Evolutionary conservation across 2,888 invertebrate species (phyloP).

Genomic region (Lampropteryx suffumata): DNA sequence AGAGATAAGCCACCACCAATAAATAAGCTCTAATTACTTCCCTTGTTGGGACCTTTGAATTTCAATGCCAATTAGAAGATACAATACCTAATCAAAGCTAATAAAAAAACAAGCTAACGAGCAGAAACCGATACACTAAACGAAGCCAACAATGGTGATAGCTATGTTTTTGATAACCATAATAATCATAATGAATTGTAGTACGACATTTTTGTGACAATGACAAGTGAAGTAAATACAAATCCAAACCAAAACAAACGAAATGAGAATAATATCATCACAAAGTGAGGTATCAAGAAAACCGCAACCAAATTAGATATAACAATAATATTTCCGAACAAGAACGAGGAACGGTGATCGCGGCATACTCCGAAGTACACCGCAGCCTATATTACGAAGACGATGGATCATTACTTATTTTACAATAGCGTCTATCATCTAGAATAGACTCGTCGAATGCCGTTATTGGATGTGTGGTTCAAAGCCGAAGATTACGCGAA

Average conservation of each 20-base stretch:
- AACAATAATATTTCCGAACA: conserved; percentile 33
- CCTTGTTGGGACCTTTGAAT: conserved; percentile 57
- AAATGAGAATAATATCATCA: conserved; percentile 6
- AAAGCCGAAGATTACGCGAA: conserved; percentile 29
- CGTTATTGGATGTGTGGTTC: conserved; percentile 49
- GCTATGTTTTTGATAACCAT: neutral
- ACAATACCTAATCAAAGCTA: conserved; percentile 45
- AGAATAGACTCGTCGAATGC: conserved; percentile 59
- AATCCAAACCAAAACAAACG: neutral
- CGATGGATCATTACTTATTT: conserved; percentile 53
- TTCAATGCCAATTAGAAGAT: conserved; percentile 54
- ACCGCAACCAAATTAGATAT: conserved; percentile 30
- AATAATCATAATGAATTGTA: neutral
- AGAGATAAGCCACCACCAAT: conserved; percentile 71
- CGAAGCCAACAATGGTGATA: neutral
- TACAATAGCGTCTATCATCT: conserved; percentile 65
- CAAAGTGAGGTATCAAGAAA: conserved; percentile 14
- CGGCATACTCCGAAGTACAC: conserved; percentile 37
- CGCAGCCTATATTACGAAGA: conserved; percentile 42
- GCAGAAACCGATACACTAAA: neutral
- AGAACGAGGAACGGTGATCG: conserved; percentile 41
- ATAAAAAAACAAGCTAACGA: conserved; percentile 12
- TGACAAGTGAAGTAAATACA: neutral
- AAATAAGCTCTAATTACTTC: conserved; percentile 76
- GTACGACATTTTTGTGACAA: neutral